phyloP scores from a whole-genome alignment of 2,888 invertebrate genomes.

The Nomada ruficornis region DNA sequence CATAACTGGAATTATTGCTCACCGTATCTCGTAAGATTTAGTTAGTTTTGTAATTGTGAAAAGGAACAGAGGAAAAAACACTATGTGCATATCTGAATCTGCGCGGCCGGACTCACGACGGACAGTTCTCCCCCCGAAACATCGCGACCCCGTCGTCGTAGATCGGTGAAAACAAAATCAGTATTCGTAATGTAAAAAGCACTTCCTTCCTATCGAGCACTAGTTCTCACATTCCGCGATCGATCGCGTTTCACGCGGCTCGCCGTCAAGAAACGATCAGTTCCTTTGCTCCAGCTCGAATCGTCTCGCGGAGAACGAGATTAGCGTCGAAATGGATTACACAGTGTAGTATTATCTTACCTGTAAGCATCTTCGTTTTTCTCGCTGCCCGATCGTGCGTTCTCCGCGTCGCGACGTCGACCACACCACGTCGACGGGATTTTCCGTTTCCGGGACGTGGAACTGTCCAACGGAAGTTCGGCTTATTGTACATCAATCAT shows the following conservation, averaged over 20 bases:
- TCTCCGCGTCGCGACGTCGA: slow-evolving; percentile 29
- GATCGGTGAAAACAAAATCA: slow-evolving; percentile 37
- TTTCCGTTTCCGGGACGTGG: slow-evolving; percentile 18
- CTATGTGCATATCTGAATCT: slow-evolving; percentile 71
- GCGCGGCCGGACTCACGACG: slow-evolving; percentile 45
- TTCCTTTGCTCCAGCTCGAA: slow-evolving; percentile 48
- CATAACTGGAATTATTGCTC: slow-evolving; percentile 84
- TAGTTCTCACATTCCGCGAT: slow-evolving; percentile 53
- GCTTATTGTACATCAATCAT: slow-evolving; percentile 70
- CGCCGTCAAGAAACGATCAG: slow-evolving; percentile 57
- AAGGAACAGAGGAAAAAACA: slow-evolving; percentile 46
- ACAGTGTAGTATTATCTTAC: slow-evolving; percentile 37
- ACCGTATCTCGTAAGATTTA: slow-evolving; percentile 83
- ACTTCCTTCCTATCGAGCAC: slow-evolving; percentile 50
- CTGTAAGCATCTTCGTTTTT: slow-evolving; percentile 35
- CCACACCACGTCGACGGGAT: slow-evolving; percentile 42
- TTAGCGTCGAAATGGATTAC: slow-evolving; percentile 6
- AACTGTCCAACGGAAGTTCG: slow-evolving; percentile 52
- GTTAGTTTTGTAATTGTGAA: slow-evolving; percentile 82
- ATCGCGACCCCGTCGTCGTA: slow-evolving; percentile 32
- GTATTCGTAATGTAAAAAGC: slow-evolving; percentile 45
- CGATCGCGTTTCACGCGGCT: slow-evolving; percentile 22
- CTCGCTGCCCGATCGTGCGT: slow-evolving; percentile 6
- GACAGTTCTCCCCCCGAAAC: slow-evolving; percentile 34
- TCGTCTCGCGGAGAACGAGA: slow-evolving; percentile 19